Evolutionary conservation across 2,888 invertebrate genomes (phyloP), one percentile per base, ranked within the genome.

Genomic region (Drosophila meridionalis): DNA sequence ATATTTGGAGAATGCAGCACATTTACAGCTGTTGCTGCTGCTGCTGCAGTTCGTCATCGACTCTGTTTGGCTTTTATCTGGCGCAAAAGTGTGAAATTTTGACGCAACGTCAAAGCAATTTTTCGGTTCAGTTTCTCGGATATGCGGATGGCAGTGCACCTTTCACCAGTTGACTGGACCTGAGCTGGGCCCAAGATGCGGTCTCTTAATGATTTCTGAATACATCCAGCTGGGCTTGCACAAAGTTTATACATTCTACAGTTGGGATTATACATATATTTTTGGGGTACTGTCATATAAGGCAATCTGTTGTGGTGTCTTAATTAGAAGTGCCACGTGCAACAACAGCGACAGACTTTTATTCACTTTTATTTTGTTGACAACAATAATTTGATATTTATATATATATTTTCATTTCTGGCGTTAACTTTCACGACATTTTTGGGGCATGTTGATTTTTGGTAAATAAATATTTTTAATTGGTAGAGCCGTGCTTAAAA

Each of bases 21-120:
- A 50, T 50, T 26, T 28, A 3, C 26, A 36, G 45, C 5, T 42
- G 47, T 32, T 34, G 42, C 30, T 30, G 30, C 14, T 5, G n/a
- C 47, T 28, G 72, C 57, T 69, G 66, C 64, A 64, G 60, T 77
- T 78, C 66, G 64, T 64, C 76, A 71, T 73, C 69, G 43, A 47
- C 56, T 82, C 56, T 80, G 71, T 70, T 71, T 77, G 68, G 64
- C 64, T 80, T 76, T 85, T 83, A 85, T 88, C 84, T 78, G 58
- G 82, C 76, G 74, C 53, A 80, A 81, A 86, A 82, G 86, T 87
- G 86, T 88, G 83, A 88, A 87, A 88, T 87, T 87, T 88, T 87
- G 88, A 88, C 86, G 78, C 88, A 77, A 87, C 87, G 85, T 86
- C 85, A 86, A 79, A 72, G 69, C 77, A 87, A 86, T 86, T 86